Percentiles rank a stretch among this genome's conserved stretches.
phyloP scores from a whole-genome alignment of 2,888 invertebrate species.

The Drosophila meridionalis region DNA sequence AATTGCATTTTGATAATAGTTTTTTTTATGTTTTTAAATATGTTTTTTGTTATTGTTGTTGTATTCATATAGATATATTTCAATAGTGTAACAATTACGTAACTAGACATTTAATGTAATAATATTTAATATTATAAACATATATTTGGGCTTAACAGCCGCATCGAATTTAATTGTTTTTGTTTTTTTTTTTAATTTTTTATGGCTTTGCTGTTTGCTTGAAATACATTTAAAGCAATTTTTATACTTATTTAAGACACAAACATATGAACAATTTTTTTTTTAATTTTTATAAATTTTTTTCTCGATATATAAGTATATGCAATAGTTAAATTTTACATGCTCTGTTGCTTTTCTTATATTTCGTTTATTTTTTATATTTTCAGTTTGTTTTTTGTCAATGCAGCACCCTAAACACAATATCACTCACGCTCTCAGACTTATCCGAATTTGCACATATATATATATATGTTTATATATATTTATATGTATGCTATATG shows the following conservation, averaged over 20 bases:
- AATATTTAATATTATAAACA: slow-evolving; percentile 21
- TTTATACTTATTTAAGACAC: slow-evolving; percentile 66
- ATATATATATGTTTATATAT: slow-evolving; percentile 31
- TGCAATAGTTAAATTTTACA: slow-evolving; percentile 44
- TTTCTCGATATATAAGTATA: slow-evolving; percentile 22
- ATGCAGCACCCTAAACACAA: slow-evolving; percentile 84
- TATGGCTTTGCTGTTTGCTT: slow-evolving; percentile 35
- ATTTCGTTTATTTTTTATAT: background rate
- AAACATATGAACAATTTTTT: slow-evolving; percentile 46
- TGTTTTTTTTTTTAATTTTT: slow-evolving; percentile 23
- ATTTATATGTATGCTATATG: slow-evolving; percentile 20
- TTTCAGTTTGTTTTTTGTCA: slow-evolving; percentile 51
- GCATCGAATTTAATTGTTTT: slow-evolving; percentile 22
- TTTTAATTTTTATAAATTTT: slow-evolving; percentile 4
- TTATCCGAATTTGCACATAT: slow-evolving; percentile 83
- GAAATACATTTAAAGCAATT: slow-evolving; percentile 54
- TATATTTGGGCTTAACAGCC: slow-evolving; percentile 27
- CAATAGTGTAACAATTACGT: slow-evolving; percentile 42
- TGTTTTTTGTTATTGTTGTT: slow-evolving; percentile 9
- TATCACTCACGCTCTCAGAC: slow-evolving; percentile 85
- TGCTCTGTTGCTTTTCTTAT: slow-evolving; percentile 33
- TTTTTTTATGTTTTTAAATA: slow-evolving; percentile 7
- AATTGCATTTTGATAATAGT: slow-evolving; percentile 47
- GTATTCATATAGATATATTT: slow-evolving; percentile 23
- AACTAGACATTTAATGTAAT: slow-evolving; percentile 46